phyloP scores from a whole-genome alignment of 2,113 vertebrate genomes.

The Patagioenas fasciata region DNA sequence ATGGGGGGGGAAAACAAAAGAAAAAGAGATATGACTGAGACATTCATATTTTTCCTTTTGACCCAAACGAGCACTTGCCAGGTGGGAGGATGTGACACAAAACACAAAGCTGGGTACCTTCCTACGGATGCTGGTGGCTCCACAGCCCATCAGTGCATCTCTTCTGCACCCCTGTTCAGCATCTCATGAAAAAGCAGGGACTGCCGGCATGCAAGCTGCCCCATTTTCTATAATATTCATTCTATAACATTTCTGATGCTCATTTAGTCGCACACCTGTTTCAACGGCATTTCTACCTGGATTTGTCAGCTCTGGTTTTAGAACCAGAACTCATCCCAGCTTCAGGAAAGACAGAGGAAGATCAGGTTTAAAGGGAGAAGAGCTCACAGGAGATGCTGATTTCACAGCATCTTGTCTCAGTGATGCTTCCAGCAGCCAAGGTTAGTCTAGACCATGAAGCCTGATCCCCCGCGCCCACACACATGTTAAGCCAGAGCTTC shows the following conservation, averaged over 20 bases:
- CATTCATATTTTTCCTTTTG: not conserved
- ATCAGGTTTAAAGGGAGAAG: not conserved
- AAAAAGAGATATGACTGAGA: too few relatives aligned
- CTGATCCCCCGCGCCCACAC: not conserved
- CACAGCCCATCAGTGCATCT: accelerated
- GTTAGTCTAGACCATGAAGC: not conserved
- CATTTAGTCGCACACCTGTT: not conserved
- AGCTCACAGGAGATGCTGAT: not conserved
- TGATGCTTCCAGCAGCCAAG: not conserved
- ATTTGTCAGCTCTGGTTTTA: not conserved
- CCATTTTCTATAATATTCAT: not conserved
- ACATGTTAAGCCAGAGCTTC: accelerated
- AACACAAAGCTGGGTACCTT: not conserved
- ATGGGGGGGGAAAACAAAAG: too few relatives aligned
- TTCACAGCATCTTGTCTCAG: accelerated
- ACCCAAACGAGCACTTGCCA: not conserved
- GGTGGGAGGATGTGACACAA: not conserved
- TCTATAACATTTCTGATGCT: not conserved
- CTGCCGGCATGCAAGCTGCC: not conserved
- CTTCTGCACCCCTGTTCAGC: not conserved
- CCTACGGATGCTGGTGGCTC: accelerated
- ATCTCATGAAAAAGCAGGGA: too few relatives aligned
- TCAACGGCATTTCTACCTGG: not conserved
- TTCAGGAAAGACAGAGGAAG: not conserved
- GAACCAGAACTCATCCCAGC: not conserved